A percentile compares a stretch with the other conserved stretches of the same genome.
These are phyloP conservation scores for Drosophila suboccidentalis DNA, from an alignment of 2,888 invertebrate species.

Conservation along the genomic window DNA sequence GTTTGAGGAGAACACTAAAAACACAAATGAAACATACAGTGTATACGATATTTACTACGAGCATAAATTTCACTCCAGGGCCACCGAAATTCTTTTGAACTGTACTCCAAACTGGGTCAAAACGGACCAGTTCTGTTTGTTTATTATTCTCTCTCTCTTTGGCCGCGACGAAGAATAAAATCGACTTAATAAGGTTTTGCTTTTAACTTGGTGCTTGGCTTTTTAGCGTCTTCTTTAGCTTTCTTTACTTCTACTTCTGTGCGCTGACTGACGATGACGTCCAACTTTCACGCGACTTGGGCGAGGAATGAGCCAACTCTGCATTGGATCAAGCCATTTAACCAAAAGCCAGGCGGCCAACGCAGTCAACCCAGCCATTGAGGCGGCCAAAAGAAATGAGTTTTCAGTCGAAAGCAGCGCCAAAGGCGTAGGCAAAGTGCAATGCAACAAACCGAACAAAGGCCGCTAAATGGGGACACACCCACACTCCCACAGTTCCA, in stretches of 20 bases:
- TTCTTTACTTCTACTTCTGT: constrained; percentile 47
- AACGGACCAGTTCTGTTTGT: constrained; percentile 57
- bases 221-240: constrained; percentile 45
- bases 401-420: constrained; percentile 64
- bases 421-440: constrained; percentile 57
- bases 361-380: constrained; percentile 16
- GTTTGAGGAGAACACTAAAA: constrained; percentile 30
- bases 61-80: constrained; percentile 66
- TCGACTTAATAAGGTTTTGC: constrained; percentile 32
- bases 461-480: constrained; percentile 63
- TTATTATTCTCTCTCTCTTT: constrained; percentile 41
- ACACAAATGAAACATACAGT: constrained; percentile 18
- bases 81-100: constrained; percentile 53
- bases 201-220: constrained; percentile 20
- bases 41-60: constrained; percentile 18
- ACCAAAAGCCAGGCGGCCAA: constrained; percentile 61
- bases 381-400: constrained; percentile 59
- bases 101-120: constrained; percentile 55
- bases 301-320: constrained; percentile 84
- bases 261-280: constrained; percentile 67
- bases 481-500: constrained; percentile 46
- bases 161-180: constrained; percentile 38
- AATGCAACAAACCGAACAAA: constrained; percentile 56
- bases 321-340: constrained; percentile 80
- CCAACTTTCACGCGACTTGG: constrained; percentile 85